Base-by-base conservation (phyloP, 35 echinoderm and acorn worm species). In the Ptychodera flava region DNA sequence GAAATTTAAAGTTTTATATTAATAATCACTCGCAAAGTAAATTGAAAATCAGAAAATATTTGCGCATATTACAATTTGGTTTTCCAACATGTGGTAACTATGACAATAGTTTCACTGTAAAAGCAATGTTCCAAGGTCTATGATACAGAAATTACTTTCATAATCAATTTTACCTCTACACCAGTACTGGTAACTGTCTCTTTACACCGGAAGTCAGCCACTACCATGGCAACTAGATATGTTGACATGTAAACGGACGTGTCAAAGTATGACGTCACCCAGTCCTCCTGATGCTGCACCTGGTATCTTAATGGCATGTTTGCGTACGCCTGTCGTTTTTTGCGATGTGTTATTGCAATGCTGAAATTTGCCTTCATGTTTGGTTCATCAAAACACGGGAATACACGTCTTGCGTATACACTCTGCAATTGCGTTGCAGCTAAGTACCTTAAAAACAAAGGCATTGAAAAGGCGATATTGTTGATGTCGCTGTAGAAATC, bases 121-220 rank as follows among this genome's bases (percentile, higher is more conserved):
- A n/a, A n/a, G n/a, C n/a, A n/a, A n/a, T n/a, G n/a, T n/a, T n/a
- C n/a, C n/a, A n/a, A n/a, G n/a, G n/a, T n/a, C n/a, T n/a, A n/a
- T n/a, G n/a, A n/a, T 6, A 64, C 45, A 64, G 45, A 64, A 12
- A 64, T 64, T 22, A 64, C 45, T 22, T 12, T 64, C 45, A 64
- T 22, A 6, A 64, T 80, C 31, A 80, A 14, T 29, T 92, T 91
- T 90, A 97, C 95, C 80, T 79, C 76, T 77, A 85, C 80, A n/a
- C 80, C 87, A 6, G 78, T 92, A 12, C 29, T 30, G 1, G 87
- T 89, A 0, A 35, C 15, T 35, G 31, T 35, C 81, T 97, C 85
- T n/a, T 83, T 86, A 33, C 45, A 88, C 0, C 53, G 6, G 22
- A 64, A 64, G 22, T 64, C 45, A 6, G 45, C 45, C 6, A 64